Conservation (phyloP, 2,113 vertebrate genomes). For the Fregata magnificens region DNA sequence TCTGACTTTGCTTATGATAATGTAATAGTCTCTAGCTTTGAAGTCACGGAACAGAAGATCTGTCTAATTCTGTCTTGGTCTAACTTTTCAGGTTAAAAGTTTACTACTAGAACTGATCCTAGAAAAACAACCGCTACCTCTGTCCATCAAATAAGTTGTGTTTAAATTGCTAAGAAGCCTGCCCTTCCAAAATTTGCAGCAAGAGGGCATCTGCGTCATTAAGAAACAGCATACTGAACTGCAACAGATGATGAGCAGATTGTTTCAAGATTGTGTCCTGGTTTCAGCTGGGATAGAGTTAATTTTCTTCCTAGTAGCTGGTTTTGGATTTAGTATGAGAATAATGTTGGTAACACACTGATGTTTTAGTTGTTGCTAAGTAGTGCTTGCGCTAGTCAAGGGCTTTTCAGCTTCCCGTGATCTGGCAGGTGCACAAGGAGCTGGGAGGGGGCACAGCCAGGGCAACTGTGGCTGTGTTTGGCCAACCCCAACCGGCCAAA, state of each 20-base stretch:
- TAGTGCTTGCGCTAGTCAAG: too few species aligned
- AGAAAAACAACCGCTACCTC: neutral
- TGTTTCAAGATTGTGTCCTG: neutral
- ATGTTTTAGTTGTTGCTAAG: too few species aligned
- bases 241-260: neutral
- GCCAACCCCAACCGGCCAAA: too few species aligned
- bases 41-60: neutral
- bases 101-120: neutral
- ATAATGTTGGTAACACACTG: too few species aligned
- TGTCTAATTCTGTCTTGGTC: neutral
- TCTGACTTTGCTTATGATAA: neutral
- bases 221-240: neutral
- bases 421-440: too few species aligned
- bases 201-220: neutral
- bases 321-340: too few species aligned
- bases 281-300: too few species aligned
- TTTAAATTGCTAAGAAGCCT: neutral
- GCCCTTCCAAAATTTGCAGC: constrained; percentile 35
- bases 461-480: too few species aligned
- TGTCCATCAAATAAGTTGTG: neutral
- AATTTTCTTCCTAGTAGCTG: too few species aligned
- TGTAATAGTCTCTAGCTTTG: neutral
- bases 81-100: neutral
- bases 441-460: too few species aligned
- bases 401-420: too few species aligned